Evolutionary conservation across 2,888 invertebrate species (phyloP).

Genomic region (Oegoconia quadripuncta): DNA sequence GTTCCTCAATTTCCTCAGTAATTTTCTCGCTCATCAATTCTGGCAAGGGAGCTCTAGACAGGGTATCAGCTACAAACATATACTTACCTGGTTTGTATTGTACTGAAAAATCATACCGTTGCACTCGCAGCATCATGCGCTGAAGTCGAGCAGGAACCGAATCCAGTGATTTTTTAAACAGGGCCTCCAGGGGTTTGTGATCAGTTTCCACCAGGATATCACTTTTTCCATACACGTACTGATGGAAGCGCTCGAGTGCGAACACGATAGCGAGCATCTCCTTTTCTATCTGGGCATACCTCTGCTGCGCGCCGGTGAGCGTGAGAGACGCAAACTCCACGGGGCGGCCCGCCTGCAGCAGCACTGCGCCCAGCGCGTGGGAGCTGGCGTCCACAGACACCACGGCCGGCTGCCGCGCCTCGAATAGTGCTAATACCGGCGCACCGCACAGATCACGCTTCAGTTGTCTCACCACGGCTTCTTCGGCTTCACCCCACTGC

Average conservation of each 20-base stretch:
- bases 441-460: slow-evolving; percentile 11
- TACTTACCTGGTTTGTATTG: slow-evolving; percentile 27
- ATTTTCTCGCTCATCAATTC: slow-evolving; percentile 20
- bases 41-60: slow-evolving; percentile 23
- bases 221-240: slow-evolving; percentile 26
- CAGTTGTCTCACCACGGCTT: slow-evolving; percentile 6
- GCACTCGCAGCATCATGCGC: slow-evolving; percentile 25
- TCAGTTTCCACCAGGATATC: slow-evolving; percentile 25
- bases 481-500: slow-evolving; percentile 16
- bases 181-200: slow-evolving; percentile 24
- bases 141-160: slow-evolving; percentile 23
- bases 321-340: slow-evolving; percentile 16
- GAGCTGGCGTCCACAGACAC: slow-evolving; percentile 24
- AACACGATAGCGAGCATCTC: slow-evolving; percentile 21
- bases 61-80: slow-evolving; percentile 27
- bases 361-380: slow-evolving; percentile 21
- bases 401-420: slow-evolving; percentile 11
- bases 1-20: slow-evolving; percentile 5
- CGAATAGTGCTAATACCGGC: slow-evolving; percentile 19
- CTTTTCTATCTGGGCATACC: slow-evolving; percentile 32
- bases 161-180: slow-evolving; percentile 24
- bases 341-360: slow-evolving; percentile 22
- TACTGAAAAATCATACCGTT: slow-evolving; percentile 23
- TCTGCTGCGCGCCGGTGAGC: slow-evolving; percentile 20
- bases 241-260: slow-evolving; percentile 25